These are phyloP conservation scores for Denticeps clupeoides DNA, from an alignment of 2,797 vertebrate species.

Conservation along the genomic window DNA sequence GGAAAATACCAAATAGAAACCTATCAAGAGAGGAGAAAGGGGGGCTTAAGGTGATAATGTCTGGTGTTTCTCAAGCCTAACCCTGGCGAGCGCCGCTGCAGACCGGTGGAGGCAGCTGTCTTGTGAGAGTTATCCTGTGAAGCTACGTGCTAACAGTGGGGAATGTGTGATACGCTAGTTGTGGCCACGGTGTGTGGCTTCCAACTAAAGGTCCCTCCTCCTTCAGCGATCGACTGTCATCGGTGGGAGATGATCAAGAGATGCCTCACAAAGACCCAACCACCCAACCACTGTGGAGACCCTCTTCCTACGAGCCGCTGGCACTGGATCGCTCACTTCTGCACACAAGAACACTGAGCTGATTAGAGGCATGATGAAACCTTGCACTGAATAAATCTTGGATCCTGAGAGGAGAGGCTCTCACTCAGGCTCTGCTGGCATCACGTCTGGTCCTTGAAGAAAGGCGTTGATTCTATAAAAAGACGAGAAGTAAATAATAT, in stretches of 20 bases:
- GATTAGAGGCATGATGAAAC: no score
- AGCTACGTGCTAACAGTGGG: not conserved
- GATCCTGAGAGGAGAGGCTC: constrained; percentile 37
- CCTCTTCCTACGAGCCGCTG: constrained; percentile 45
- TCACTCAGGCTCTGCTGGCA: constrained; percentile 76
- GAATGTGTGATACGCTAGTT: not conserved
- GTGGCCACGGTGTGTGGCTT: no score
- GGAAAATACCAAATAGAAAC: constrained; percentile 31
- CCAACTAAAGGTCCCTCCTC: no score
- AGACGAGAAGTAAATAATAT: not conserved
- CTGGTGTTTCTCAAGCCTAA: constrained; percentile 4
- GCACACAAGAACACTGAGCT: constrained; percentile 26
- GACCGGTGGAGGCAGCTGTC: not conserved
- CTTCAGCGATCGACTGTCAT: no score
- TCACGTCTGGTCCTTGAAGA: constrained; percentile 78
- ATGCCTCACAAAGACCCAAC: constrained; percentile 25
- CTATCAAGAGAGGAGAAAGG: constrained; percentile 11
- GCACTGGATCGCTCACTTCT: constrained; percentile 40
- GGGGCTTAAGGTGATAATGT: constrained; percentile 1
- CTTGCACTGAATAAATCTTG: not conserved
- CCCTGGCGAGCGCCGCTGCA: constrained; percentile 8
- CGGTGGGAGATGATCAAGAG: constrained; percentile 10
- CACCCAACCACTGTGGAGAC: constrained; percentile 15
- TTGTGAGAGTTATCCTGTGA: constrained; percentile 7
- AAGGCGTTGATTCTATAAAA: constrained; percentile 80